Conservation (phyloP, 2,797 vertebrate species). For the Pterois miles region DNA sequence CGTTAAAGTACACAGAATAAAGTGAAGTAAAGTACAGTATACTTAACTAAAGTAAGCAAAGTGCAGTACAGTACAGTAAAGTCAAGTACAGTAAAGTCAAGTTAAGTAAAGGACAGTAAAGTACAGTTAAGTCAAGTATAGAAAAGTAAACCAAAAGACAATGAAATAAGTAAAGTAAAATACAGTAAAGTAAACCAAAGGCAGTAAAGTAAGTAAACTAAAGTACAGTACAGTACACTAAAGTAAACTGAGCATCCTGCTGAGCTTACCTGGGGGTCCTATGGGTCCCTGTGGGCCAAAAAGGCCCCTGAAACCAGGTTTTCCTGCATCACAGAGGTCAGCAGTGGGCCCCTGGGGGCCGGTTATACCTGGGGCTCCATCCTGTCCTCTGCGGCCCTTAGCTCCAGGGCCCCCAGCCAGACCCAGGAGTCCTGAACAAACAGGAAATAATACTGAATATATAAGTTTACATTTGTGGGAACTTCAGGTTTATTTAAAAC, state of each 20-base stretch:
- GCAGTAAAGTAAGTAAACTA: no score
- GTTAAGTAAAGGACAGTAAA: background rate
- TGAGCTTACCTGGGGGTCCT: constrained; percentile 64
- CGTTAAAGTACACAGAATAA: no score
- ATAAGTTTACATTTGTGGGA: background rate
- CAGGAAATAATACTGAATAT: background rate
- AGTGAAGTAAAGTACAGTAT: background rate
- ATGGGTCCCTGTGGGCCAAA: constrained; percentile 49
- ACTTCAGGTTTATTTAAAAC: background rate
- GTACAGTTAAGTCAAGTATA: background rate
- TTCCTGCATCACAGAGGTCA: constrained; percentile 38
- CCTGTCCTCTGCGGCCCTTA: constrained; percentile 69
- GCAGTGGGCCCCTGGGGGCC: constrained; percentile 53
- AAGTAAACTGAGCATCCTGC: background rate
- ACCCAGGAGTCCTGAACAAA: constrained; percentile 59
- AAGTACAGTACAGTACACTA: background rate
- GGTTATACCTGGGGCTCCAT: constrained; percentile 58
- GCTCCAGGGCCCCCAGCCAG: constrained; percentile 58
- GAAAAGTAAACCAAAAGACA: no score
- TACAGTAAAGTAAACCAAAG: no score
- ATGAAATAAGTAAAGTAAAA: background rate
- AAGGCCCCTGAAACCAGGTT: constrained; percentile 37
- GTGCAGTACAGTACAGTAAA: background rate
- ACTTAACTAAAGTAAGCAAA: background rate
- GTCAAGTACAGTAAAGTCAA: background rate